Percentiles rank a stretch among this genome's conserved stretches.
Conservation (phyloP, 2,797 vertebrate genomes). For the Fratercula arctica region DNA sequence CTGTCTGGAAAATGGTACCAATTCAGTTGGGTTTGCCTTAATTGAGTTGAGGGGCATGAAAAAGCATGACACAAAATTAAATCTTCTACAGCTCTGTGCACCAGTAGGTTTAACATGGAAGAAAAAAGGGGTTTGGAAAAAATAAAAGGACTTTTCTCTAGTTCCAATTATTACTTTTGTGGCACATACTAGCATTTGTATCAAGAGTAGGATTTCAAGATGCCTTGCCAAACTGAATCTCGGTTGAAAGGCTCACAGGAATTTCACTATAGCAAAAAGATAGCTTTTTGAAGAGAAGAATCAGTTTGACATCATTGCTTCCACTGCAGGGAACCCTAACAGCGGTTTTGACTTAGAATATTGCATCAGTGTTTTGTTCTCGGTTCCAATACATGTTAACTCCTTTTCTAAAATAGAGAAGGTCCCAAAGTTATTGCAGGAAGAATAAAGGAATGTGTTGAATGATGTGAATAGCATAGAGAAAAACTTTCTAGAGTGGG, state of each 20-base stretch:
- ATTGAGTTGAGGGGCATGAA: constrained; percentile 4
- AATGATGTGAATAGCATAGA: background rate
- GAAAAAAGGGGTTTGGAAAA: background rate
- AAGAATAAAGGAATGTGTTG: background rate
- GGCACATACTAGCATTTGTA: background rate
- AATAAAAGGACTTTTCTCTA: background rate
- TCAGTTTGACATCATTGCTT: background rate
- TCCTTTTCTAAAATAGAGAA: background rate
- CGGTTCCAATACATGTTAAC: background rate
- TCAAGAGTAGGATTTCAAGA: background rate
- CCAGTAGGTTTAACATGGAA: background rate
- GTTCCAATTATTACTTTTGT: background rate
- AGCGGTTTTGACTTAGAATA: background rate
- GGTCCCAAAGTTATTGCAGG: background rate
- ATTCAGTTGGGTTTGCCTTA: constrained; percentile 3
- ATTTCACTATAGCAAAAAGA: background rate
- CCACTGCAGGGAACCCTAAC: background rate
- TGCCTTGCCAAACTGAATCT: background rate
- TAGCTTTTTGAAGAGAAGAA: background rate
- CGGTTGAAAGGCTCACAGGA: background rate
- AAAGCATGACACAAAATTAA: constrained; percentile 10
- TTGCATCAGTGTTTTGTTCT: background rate
- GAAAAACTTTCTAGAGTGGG: background rate
- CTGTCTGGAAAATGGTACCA: background rate
- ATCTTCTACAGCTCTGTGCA: background rate